Base-by-base conservation (phyloP, 2,888 invertebrate genomes). In the Erannis defoliaria region DNA sequence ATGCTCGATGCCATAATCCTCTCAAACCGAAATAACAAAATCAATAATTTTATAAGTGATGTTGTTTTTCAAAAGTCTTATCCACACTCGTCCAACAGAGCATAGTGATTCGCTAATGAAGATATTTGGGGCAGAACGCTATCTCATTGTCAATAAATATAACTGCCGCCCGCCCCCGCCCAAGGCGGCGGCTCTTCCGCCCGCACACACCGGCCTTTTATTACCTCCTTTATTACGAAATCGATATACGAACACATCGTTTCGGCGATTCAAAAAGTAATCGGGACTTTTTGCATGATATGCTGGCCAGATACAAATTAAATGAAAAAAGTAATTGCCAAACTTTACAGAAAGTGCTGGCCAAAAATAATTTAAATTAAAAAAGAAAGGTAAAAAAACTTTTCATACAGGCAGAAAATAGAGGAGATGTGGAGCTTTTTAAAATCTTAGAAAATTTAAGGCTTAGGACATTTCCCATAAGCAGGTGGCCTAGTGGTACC, bases 111-210 rank as follows among this genome's bases (percentile, higher is more conserved):
- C 77, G 86, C 86, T 87, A 87, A 87, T 87, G 86, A 87, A 86
- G 86, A 86, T 84, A 86, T 86, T 85, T 80, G 85, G 85, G 77
- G 73, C 62, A 55, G 35, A 51, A 37, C 76, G 76, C 76, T 87
- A 86, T 87, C 85, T 84, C 75, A 64, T 70, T 72, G 80, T 84
- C 86, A 81, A 87, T 87, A 87, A 87, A 87, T 86, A 84, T 77
- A 66, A 50, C 54, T 43, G 49, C 76, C 73, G 68, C 76, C 73
- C 67, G 73, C 75, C 71, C 75, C 73, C 75, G 77, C 70, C 76
- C 74, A 68, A 68, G 78, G 73, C 75, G 76, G 66, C 70, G 58
- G 56, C 68, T 69, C 75, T 72, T 73, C 74, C 76, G 75, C 74
- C 65, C 68, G 45, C 60, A 60, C 58, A 55, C 55, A 55, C 49